Base-by-base conservation (phyloP, 1,140 invertebrate species). In the Melanaphis sacchari region DNA sequence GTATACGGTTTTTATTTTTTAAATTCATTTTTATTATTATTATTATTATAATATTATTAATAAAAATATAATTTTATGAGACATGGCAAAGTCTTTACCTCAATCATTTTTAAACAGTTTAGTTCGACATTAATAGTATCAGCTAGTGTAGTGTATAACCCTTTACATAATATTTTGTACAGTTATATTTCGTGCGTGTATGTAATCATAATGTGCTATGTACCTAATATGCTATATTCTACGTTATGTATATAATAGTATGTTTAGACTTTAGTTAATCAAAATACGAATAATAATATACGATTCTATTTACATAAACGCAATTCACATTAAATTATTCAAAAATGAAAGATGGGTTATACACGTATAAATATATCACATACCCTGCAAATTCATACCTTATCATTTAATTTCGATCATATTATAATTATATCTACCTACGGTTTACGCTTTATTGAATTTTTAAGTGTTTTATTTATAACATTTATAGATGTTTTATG, bases 1-100 rank as follows among this genome's bases (percentile, higher is more conserved):
- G 59, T 76, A 76, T 76, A 76, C 59, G 59, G 59, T 66, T 76
- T 76, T 76, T 76, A 18, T 76, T n/a, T 66, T 66, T n/a, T 66
- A 11, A n/a, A 66, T 15, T 76, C n/a, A 36, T 76, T 76, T 76
- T 76, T n/a, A n/a, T 66, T 54, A 31, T n/a, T n/a, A 66, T n/a
- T 76, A 76, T 76, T 76, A 15, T 76, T 76, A n/a, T n/a, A 18
- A 76, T n/a, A n/a, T 49, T 76, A 76, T n/a, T n/a, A n/a, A 15
- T n/a, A 66, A 31, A 26, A 59, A 66, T 66, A 66, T 66, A 4
- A 76, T 76, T n/a, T n/a, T 76, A 76, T 76, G 15, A 76, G n/a
- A 22, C 4, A 15, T 76, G 59, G 22, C 31, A 76, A 59, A 59
- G 31, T n/a, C n/a, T 76, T 76, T n/a, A n/a, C 59, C 59, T n/a